Evolutionary conservation across 2,797 vertebrate genomes (phyloP), one percentile per base, ranked within the genome.

Genomic region (Florisuga fusca): DNA sequence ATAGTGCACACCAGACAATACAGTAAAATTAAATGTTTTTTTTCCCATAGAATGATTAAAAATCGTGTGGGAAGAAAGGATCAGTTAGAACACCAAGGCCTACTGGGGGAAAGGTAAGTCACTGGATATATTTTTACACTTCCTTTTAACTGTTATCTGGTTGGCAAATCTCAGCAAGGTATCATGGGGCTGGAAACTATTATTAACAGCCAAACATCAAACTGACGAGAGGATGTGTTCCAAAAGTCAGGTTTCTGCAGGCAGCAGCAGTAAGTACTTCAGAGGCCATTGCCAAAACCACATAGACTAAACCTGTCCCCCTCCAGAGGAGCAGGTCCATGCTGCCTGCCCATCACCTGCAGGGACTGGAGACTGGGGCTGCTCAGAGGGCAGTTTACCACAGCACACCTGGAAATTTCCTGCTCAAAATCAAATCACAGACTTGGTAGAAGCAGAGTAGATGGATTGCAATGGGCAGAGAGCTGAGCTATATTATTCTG

Each of bases 161-260:
- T 43, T 63, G 33, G 46, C 74, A 86, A 94, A 95, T 96, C 90
- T 84, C 81, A 46, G 72, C 71, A 69, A 53, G 76, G 79, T 84
- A 45, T 67, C 84, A 55, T 63, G 78, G 84, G 61, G 63, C 84
- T 95, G 87, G 90, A 68, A 93, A 89, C 76, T 90, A 26, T 91
- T 88, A 26, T 64, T 38, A 64, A 54, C 79, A 93, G 76, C n/a
- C 81, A 71, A 74, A 74, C 12, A 27, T 69, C 50, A 69, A 85
- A 84, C 79, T 77, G 93, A 29, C 6, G 4, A 81, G 91, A 43
- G 31, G 80, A 75, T 15, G 16, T 26, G 76, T 94, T 82, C 94
- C 90, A 89, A 72, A 76, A 94, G 73, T 93, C 96, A 95, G 85
- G 96, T 96, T 92, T 68, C 38, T 95, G 93, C 97, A 97, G 84